Evolutionary conservation across 2,888 invertebrate genomes (phyloP).

Genomic region (Leptura quadrifasciata): DNA sequence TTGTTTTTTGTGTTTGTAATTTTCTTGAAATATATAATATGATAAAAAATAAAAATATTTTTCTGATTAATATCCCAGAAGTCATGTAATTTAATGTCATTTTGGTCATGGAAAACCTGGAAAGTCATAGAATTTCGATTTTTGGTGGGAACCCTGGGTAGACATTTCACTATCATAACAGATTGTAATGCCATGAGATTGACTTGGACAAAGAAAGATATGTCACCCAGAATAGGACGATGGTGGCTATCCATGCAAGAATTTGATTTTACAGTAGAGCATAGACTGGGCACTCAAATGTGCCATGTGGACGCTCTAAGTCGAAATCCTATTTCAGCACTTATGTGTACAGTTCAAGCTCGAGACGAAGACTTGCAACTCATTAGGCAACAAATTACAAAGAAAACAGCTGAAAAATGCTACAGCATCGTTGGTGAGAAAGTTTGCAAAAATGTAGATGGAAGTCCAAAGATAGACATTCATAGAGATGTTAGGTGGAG

Average conservation of each 20-base stretch:
- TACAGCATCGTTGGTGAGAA: not conserved
- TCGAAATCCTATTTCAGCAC: slow-evolving; percentile 36
- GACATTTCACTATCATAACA: too few relatives aligned
- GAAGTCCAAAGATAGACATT: slow-evolving; percentile 26
- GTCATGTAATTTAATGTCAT: too few relatives aligned
- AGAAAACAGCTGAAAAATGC: not conserved
- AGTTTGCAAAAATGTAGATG: not conserved
- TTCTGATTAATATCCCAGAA: too few relatives aligned
- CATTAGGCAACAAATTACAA: not conserved
- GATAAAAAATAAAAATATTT: too few relatives aligned
- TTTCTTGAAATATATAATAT: too few relatives aligned
- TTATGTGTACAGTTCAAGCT: slow-evolving; percentile 40
- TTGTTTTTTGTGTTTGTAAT: too few relatives aligned
- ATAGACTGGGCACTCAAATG: slow-evolving; percentile 56
- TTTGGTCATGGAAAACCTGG: too few relatives aligned
- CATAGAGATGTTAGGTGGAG: slow-evolving; percentile 36
- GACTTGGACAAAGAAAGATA: slow-evolving; percentile 44
- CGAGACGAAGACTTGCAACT: slow-evolving; percentile 24
- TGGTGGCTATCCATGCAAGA: slow-evolving; percentile 63
- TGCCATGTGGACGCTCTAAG: slow-evolving; percentile 60
- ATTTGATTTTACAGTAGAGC: slow-evolving; percentile 57
- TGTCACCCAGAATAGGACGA: slow-evolving; percentile 51
- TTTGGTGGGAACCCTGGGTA: too few relatives aligned
- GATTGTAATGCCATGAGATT: too few relatives aligned
- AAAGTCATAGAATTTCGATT: too few relatives aligned